Base-by-base conservation (phyloP, 2,797 vertebrate genomes). In the Pelobates cultripes region DNA sequence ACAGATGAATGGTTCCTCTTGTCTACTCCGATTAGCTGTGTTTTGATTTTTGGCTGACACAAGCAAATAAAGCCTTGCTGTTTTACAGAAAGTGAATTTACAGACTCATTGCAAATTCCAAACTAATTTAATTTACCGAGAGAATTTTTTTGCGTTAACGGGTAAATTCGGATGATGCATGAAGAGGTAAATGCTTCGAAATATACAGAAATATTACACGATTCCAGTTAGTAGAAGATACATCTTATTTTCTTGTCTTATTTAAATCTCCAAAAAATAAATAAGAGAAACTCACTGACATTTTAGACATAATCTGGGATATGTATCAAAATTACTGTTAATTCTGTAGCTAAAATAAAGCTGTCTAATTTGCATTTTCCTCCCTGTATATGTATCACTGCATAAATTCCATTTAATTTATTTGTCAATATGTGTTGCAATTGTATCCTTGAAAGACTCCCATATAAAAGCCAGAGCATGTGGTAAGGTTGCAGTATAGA, bases 321-420 rank as follows among this genome's bases (percentile, higher is more conserved):
- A 64, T 64, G 61, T 64, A 64, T 64, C 61, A 64, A 64, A 64
- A 64, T 64, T 64, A 64, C 61, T 64, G 10, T 64, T 64, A 64
- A 64, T 64, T 64, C 17, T 40, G 61, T n/a, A 64, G 61, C 61
- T 64, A 40, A 40, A 64, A 64, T 64, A 64, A 64, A 64, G 7
- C 61, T 64, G 61, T 64, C 61, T 17, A 40, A 64, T 64, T 64
- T 28, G 61, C 61, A 64, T 64, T 64, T 64, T 2, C 61, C 61
- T 64, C 61, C n/a, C 5, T n/a, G 61, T 64, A 64, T 7, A 64
- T 40, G 61, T 64, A 64, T 64, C 61, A 7, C n/a, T 40, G 61
- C 61, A 64, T 64, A 64, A 64, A 64, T 64, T 28, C 61, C 14
- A 64, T 64, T 64, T 64, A 64, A 64, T 64, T 64, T 64, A 64